These are phyloP conservation scores for Pristionchus arcanus DNA, from an alignment of 2,888 invertebrate species.

Conservation along the genomic window DNA sequence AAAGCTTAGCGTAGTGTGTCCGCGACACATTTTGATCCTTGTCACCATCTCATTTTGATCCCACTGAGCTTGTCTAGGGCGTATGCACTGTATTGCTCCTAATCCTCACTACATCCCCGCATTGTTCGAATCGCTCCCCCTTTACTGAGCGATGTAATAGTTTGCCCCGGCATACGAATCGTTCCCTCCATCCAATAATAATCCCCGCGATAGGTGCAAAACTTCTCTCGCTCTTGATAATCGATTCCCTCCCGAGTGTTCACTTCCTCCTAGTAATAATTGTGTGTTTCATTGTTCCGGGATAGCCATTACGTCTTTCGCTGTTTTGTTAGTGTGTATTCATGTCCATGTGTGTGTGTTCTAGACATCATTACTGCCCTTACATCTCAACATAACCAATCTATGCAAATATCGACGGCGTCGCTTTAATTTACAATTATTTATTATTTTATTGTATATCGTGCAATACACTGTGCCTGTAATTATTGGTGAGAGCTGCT, in stretches of 20 bases:
- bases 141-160: neutral
- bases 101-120: neutral
- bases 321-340: neutral
- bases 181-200: neutral
- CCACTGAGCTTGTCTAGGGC: neutral
- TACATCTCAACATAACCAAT: constrained; percentile 34
- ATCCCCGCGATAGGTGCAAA: neutral
- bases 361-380: constrained; percentile 1
- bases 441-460: neutral
- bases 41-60: neutral
- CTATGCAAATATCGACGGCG: constrained; percentile 18
- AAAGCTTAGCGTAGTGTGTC: neutral
- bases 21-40: neutral
- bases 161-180: constrained; percentile 41
- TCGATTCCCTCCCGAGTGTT: constrained; percentile 26
- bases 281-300: neutral
- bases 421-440: constrained; percentile 30
- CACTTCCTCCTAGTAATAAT: neutral
- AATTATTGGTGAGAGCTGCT: neutral
- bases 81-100: neutral
- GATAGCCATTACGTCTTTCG: neutral
- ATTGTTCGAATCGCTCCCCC: neutral
- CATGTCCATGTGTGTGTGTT: neutral
- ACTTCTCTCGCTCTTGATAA: neutral
- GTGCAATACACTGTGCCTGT: constrained; percentile 30